These are phyloP conservation scores for Bucco capensis DNA, from an alignment of 2,113 vertebrate species.

Conservation along the genomic window DNA sequence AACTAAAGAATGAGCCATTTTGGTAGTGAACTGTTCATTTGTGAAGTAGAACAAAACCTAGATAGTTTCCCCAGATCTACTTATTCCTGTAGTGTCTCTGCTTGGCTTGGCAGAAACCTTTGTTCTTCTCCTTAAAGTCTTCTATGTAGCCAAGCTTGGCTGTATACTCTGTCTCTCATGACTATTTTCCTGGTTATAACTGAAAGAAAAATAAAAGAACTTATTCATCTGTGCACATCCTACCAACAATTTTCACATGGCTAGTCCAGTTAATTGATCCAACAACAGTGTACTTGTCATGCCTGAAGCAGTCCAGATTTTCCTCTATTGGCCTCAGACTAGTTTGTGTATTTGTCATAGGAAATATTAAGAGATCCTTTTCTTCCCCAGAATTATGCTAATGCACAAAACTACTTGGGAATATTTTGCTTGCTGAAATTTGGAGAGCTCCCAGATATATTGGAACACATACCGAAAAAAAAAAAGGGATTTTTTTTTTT, in stretches of 20 bases:
- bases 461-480: not conserved
- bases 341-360: not conserved
- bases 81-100: not conserved
- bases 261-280: slow-evolving; percentile 44
- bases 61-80: not conserved
- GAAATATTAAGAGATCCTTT: not conserved
- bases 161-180: not conserved
- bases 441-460: not conserved
- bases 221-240: slow-evolving; percentile 9
- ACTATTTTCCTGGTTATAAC: slow-evolving; percentile 6
- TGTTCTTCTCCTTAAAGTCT: not conserved
- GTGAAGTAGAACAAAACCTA: not conserved
- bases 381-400: not conserved
- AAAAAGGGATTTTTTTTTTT: not conserved
- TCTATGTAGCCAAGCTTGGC: not conserved
- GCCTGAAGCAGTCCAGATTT: slow-evolving; percentile 22
- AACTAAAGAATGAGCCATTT: not conserved
- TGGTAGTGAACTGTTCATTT: not conserved
- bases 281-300: not conserved
- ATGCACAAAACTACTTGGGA: not conserved
- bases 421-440: not conserved
- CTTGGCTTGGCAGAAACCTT: not conserved
- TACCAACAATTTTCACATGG: slow-evolving; percentile 38
- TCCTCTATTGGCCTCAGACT: not conserved
- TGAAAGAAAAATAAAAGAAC: slow-evolving; percentile 33